A percentile compares a stretch with the other conserved stretches of the same genome.
Evolutionary conservation across 2,797 vertebrate species (phyloP).

Genomic region (Nannoperca obscura): DNA sequence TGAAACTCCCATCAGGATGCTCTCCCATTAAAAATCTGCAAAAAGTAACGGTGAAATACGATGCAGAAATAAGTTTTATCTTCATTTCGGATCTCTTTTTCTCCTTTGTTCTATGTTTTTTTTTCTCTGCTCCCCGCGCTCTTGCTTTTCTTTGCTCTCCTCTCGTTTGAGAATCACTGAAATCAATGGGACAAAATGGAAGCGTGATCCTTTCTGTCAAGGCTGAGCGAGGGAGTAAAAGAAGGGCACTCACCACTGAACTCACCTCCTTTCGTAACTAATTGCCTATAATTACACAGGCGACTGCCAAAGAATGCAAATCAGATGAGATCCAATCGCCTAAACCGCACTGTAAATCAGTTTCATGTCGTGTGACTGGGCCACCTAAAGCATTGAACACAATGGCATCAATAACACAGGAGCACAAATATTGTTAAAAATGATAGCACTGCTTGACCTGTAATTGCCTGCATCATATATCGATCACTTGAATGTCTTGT

Average conservation of each 20-base stretch:
- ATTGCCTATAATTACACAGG: constrained; percentile 79
- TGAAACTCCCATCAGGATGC: constrained; percentile 22
- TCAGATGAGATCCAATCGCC: constrained; percentile 44
- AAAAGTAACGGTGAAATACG: constrained; percentile 13
- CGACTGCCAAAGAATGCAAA: constrained; percentile 69
- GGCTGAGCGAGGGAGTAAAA: constrained; percentile 67
- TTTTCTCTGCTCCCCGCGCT: constrained; percentile 9
- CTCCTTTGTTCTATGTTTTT: background rate
- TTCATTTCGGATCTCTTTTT: constrained; percentile 27
- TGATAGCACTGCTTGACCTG: constrained; percentile 33
- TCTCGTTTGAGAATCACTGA: constrained; percentile 60
- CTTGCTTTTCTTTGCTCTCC: constrained; percentile 37
- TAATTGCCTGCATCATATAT: constrained; percentile 55
- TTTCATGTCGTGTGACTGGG: constrained; percentile 42
- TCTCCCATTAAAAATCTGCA: constrained; percentile 23
- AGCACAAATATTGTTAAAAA: constrained; percentile 33
- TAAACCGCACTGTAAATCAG: constrained; percentile 50
- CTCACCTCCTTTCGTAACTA: constrained; percentile 69
- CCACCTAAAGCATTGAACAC: constrained; percentile 9
- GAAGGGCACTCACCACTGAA: constrained; percentile 76
- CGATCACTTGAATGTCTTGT: constrained; percentile 40
- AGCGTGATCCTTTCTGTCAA: constrained; percentile 70
- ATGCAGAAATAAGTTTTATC: constrained; percentile 24
- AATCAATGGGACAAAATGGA: constrained; percentile 76
- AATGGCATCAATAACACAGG: constrained; percentile 30